These are phyloP conservation scores for Pleuronectes platessa DNA, from an alignment of 2,113 vertebrate genomes.

Conservation along the genomic window DNA sequence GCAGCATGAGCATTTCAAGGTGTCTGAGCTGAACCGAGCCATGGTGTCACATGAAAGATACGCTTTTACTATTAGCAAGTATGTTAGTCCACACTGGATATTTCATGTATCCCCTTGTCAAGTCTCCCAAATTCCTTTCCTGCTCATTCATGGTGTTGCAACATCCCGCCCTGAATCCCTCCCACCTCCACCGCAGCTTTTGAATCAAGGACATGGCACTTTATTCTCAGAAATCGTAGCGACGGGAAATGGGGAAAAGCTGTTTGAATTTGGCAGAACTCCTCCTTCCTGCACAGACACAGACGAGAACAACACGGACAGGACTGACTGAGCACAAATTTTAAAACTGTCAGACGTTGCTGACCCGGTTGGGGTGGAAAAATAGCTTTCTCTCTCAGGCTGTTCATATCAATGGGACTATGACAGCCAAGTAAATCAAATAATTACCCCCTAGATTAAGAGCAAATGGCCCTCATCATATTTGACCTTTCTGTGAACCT, in stretches of 20 bases:
- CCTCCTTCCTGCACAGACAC: conserved; percentile 47
- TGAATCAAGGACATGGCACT: conserved; percentile 45
- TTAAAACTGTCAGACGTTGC: conserved; percentile 44
- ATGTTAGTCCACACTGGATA: conserved; percentile 46
- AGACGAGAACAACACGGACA: conserved; percentile 15
- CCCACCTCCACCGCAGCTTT: conserved; percentile 36
- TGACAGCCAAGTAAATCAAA: conserved; percentile 2
- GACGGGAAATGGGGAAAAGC: conserved; percentile 55
- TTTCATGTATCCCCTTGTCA: conserved; percentile 28
- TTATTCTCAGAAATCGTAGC: conserved; percentile 55
- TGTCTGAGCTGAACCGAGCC: conserved; percentile 44
- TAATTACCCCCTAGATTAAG: conserved; percentile 2
- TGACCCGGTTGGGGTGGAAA: conserved; percentile 24
- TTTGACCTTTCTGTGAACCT: conserved; percentile 13
- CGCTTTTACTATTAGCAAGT: conserved; percentile 26
- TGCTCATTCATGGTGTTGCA: conserved; percentile 60
- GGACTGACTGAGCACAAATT: conserved; percentile 26
- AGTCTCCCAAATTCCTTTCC: conserved; percentile 56
- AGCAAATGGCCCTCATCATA: conserved; percentile 4
- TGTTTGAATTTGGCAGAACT: conserved; percentile 47
- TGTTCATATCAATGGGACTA: not conserved
- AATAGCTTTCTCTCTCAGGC: conserved; percentile 10
- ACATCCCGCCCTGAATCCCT: conserved; percentile 5
- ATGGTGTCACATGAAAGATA: conserved; percentile 45
- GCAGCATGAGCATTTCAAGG: conserved; percentile 52